Evolutionary conservation across 2,888 invertebrate species (phyloP), one percentile per base, ranked within the genome.

Genomic region (Spodoptera exigua): DNA sequence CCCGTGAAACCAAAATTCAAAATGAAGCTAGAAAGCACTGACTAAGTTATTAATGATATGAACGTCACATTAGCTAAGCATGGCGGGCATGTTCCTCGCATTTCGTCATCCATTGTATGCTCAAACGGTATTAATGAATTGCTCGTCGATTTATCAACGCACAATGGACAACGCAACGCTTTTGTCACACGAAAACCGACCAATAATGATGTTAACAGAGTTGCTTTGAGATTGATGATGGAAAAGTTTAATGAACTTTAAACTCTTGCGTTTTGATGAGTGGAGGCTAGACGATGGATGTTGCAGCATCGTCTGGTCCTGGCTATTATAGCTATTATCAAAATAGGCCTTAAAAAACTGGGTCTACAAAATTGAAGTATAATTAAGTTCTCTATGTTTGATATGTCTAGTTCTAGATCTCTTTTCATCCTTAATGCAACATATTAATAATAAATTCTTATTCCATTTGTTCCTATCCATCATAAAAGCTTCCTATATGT

Each of bases 51-150:
- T 64, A 71, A 80, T 76, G 74, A 70, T 64, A 46, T 21, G 27
- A 54, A 52, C 61, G 65, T 66, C 72, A 70, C 71, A 58, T 62
- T 41, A 57, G 57, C 39, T 48, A 21, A 45, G 48, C 32, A 61
- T 63, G 66, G 56, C 63, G 59, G 52, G 61, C 47, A 70, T 62
- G 65, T 43, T 49, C 43, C 12, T 48, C 53, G 56, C 16, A 63
- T 80, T 80, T 74, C 74, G 67, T 69, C 78, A 79, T 73, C 76
- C 70, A 77, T 82, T 82, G 80, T 82, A 32, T 68, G 61, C 16
- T 71, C 61, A 76, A 51, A 71, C 69, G 59, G 71, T 75, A 72
- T 76, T 81, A 81, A 83, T 79, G 82, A 81, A 80, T 80, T 76
- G 78, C 75, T 62, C 69, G 73, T 71, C 81, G 68, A 81, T 81